Evolutionary conservation across 2,888 invertebrate species (phyloP).

Genomic region (Subacronicta megacephala): DNA sequence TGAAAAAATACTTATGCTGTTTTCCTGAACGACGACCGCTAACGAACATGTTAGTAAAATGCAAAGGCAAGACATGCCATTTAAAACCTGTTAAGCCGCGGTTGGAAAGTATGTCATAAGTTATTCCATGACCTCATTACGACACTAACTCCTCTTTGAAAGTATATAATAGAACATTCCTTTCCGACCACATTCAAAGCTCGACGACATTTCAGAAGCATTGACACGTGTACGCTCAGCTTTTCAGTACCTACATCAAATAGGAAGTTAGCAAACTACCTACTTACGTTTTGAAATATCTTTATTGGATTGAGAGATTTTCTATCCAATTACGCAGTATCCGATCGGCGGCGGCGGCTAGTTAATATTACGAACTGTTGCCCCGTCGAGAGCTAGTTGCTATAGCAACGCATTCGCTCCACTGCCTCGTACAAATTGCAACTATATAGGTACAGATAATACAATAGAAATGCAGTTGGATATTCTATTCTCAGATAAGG

Average conservation of each 20-base stretch:
- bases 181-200: not conserved
- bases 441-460: not conserved
- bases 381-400: not conserved
- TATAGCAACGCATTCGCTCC: not conserved
- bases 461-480: not conserved
- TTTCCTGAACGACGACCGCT: not conserved
- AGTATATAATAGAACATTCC: not conserved
- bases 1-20: too few species aligned
- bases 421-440: not conserved
- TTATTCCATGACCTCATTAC: not conserved
- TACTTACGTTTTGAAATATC: slow-evolving; percentile 4
- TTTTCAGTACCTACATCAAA: not conserved
- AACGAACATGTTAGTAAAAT: not conserved
- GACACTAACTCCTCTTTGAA: not conserved
- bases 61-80: not conserved
- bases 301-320: slow-evolving; percentile 9
- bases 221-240: not conserved
- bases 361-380: not conserved
- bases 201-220: not conserved
- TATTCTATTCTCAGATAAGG: not conserved
- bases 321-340: slow-evolving; percentile 2
- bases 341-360: not conserved
- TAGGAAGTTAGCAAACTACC: not conserved
- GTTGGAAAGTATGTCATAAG: not conserved
- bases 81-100: not conserved